phyloP scores from a whole-genome alignment of 2,113 vertebrate species.

The Psophia crepitans region DNA sequence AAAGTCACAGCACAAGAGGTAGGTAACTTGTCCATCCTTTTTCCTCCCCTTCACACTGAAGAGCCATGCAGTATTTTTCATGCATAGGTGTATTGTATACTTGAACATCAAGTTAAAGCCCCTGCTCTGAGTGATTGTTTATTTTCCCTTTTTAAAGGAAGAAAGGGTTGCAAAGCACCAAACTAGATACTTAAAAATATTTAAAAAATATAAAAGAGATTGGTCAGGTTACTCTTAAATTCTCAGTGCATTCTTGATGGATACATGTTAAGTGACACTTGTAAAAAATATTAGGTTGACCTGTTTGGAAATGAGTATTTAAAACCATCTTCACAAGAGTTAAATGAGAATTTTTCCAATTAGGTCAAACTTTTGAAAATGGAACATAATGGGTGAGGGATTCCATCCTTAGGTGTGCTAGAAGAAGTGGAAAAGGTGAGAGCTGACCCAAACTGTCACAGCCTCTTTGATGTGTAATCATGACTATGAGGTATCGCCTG shows the following conservation, averaged over 20 bases:
- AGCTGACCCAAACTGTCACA: not conserved
- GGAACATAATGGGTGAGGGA: not conserved
- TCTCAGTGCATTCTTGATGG: rapidly evolving
- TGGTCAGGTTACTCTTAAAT: not conserved
- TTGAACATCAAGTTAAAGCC: not conserved
- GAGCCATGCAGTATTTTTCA: not conserved
- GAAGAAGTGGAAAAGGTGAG: not conserved
- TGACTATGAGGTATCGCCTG: not conserved
- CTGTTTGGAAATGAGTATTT: not conserved
- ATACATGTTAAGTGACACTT: not conserved
- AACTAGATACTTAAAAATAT: not conserved
- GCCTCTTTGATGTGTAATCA: not conserved
- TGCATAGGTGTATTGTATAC: not conserved
- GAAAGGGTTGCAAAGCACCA: not conserved
- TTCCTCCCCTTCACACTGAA: rapidly evolving
- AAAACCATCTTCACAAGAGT: not conserved
- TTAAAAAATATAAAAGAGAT: not conserved
- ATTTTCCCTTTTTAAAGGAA: not conserved
- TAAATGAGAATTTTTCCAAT: not conserved
- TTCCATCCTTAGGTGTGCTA: not conserved
- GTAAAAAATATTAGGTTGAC: not conserved
- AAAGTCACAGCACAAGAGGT: not conserved
- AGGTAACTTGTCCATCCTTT: not conserved
- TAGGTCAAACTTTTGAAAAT: not conserved
- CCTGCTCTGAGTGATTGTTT: not conserved